Conservation (phyloP, 2,797 vertebrate genomes). For the Pangasius djambal region DNA sequence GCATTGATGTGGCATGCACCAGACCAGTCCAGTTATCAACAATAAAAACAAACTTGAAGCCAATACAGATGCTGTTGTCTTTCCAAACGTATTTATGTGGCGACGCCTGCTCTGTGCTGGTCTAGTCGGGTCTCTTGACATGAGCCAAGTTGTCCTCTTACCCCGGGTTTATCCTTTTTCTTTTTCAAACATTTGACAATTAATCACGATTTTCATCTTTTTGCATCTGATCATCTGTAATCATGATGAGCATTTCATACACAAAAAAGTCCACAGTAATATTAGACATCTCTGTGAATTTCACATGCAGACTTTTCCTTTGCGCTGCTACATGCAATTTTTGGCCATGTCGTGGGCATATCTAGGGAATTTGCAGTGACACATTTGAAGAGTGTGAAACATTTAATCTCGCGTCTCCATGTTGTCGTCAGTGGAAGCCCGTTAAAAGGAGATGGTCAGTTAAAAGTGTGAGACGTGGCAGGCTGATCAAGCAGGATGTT, state of each 20-base stretch:
- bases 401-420: background rate
- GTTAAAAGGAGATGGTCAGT: background rate
- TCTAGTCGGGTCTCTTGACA: background rate
- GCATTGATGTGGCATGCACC: background rate
- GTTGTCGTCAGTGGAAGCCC: background rate
- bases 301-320: background rate
- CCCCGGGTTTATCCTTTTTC: background rate
- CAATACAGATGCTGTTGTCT: background rate
- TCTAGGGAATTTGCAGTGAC: background rate
- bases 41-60: background rate
- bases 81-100: background rate
- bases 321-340: background rate
- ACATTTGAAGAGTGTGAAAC: background rate
- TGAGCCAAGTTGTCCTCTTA: background rate
- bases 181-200: background rate
- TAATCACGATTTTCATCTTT: background rate
- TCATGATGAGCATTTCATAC: background rate
- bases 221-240: background rate
- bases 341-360: background rate
- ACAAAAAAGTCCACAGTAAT: background rate
- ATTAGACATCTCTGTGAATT: background rate
- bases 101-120: background rate
- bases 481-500: background rate
- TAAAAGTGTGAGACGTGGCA: background rate
- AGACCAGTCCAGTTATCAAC: background rate